Conservation (phyloP, 2,113 vertebrate genomes). For the Pseudopodoces humilis region DNA sequence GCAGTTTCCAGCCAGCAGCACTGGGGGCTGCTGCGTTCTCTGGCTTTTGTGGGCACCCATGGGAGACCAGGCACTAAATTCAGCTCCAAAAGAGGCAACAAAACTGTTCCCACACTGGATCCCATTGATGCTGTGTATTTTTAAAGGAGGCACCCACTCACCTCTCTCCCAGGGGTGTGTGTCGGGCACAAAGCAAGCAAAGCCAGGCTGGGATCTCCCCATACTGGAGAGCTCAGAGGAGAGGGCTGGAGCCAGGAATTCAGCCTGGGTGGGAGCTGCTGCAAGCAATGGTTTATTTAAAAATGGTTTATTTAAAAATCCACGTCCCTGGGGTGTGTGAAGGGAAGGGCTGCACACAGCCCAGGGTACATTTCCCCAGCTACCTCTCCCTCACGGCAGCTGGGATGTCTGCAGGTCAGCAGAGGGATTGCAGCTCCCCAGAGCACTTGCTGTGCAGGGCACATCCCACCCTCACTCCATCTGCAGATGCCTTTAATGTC, state of each 20-base stretch:
- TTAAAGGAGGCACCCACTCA: neutral
- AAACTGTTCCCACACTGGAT: neutral
- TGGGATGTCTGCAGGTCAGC: neutral
- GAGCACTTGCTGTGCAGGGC: neutral
- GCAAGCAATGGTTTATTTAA: neutral
- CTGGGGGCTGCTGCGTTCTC: neutral
- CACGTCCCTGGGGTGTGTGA: fast-evolving
- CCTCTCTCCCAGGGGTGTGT: neutral
- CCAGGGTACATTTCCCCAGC: neutral
- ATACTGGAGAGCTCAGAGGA: neutral
- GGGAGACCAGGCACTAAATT: neutral
- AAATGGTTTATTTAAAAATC: neutral
- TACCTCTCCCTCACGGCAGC: neutral
- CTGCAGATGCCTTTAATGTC: neutral
- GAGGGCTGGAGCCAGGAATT: neutral
- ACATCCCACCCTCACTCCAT: neutral
- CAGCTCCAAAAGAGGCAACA: neutral
- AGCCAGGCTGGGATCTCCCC: neutral
- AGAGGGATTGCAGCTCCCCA: neutral
- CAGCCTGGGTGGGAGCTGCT: neutral
- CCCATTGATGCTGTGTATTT: neutral
- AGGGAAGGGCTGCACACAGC: neutral
- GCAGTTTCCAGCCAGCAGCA: neutral
- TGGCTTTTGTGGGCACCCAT: neutral
- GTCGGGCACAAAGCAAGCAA: neutral